Conservation (phyloP, 2,888 invertebrate species). For the Drosophila infuscata region DNA sequence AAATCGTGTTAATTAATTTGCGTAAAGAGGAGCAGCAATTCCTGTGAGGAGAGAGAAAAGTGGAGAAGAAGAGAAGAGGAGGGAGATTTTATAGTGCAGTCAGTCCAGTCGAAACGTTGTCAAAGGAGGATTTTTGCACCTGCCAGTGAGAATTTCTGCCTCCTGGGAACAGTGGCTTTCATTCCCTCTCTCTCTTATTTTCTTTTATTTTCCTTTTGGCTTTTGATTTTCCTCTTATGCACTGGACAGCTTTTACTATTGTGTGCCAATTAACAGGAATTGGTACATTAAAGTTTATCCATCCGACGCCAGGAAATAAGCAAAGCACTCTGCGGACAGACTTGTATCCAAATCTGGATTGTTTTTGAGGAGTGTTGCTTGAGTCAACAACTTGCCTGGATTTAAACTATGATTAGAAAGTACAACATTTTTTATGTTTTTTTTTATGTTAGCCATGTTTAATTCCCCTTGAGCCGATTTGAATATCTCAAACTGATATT, state of each 20-base stretch:
- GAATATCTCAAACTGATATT: not conserved
- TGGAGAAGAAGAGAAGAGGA: too few species aligned
- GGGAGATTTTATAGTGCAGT: not conserved
- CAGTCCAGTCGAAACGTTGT: not conserved
- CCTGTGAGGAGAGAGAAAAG: not conserved
- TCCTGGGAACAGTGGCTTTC: not conserved
- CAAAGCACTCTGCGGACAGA: constrained; percentile 1
- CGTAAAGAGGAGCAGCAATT: constrained; percentile 6
- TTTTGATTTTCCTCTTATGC: not conserved
- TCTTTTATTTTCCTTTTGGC: not conserved
- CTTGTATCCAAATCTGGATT: not conserved
- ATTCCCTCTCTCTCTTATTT: not conserved
- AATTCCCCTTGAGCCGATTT: not conserved
- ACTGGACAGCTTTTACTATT: constrained; percentile 12
- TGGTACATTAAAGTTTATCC: constrained; percentile 8
- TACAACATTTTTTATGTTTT: not conserved
- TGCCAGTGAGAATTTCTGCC: not conserved
- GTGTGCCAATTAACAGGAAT: constrained; percentile 55
- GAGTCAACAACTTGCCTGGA: not conserved
- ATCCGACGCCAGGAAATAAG: not conserved
- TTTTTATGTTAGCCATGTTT: not conserved
- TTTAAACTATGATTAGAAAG: not conserved
- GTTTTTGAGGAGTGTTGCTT: not conserved
- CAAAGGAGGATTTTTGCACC: constrained; percentile 1
- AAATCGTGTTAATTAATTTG: constrained; percentile 69